phyloP scores from a whole-genome alignment of 2,888 invertebrate genomes.

The Myopa testacea region DNA sequence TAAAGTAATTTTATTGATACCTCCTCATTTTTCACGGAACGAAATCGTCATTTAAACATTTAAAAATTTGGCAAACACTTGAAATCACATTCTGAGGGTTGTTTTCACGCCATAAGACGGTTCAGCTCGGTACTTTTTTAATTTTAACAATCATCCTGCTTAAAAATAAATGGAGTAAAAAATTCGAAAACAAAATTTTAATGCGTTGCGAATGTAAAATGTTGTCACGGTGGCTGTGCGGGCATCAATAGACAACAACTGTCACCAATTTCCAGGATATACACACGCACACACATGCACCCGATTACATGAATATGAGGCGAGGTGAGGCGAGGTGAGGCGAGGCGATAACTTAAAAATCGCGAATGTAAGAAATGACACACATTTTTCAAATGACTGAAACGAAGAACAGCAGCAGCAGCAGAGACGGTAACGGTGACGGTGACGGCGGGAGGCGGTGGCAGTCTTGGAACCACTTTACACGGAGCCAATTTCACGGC shows the following conservation, averaged over 20 bases:
- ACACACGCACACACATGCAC: not conserved
- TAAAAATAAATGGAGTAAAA: constrained; percentile 58
- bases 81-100: constrained; percentile 11
- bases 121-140: constrained; percentile 8
- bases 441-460: too few species aligned
- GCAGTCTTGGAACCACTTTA: not conserved
- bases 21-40: not conserved
- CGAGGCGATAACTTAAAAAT: constrained; percentile 43
- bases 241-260: constrained; percentile 65
- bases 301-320: not conserved
- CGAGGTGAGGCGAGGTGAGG: constrained; percentile 5
- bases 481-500: constrained; percentile 61
- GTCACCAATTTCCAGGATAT: constrained; percentile 57
- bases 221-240: constrained; percentile 65
- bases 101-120: constrained; percentile 5
- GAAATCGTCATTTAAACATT: not conserved
- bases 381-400: constrained; percentile 60
- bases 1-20: not conserved
- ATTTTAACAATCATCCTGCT: constrained; percentile 22
- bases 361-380: constrained; percentile 62
- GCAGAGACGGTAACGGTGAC: too few species aligned
- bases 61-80: constrained; percentile 28
- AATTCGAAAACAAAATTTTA: constrained; percentile 53
- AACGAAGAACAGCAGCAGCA: constrained; percentile 8
- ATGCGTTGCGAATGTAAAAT: constrained; percentile 65